Base-by-base conservation (phyloP, 2,113 vertebrate species). In the Patagioenas fasciata region DNA sequence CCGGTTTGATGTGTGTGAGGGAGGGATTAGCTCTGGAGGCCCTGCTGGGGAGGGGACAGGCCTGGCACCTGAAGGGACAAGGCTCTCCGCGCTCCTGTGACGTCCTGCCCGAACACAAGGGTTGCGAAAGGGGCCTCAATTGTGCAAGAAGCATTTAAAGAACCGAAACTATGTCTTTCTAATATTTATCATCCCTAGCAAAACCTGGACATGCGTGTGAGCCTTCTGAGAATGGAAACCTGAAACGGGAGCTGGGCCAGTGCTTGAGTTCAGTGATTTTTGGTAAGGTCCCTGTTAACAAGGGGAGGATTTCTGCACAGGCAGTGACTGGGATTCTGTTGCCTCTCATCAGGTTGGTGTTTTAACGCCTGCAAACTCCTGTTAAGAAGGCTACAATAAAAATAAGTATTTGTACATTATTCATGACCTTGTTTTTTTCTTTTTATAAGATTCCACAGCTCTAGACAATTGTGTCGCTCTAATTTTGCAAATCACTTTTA, bases 301-400 rank as follows among this genome's bases (percentile, higher is more conserved):
- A 40, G 69, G 48, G 70, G 40, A 58, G 51, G 65, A n/a, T 32
- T 58, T 80, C 50, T 10, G 69, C 40, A 5, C 32, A 9, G 42
- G 56, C 56, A 44, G 42, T 0, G 1, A 5, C 1, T 5, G n/a
- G 26, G 40, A 44, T 36, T 70, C 36, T 1, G 25, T 28, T n/a
- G 18, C 10, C n/a, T 44, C 6, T 47, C 3, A 3, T 34, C 36
- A 38, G 54, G 29, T 13, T 3, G 10, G 10, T 8, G 62, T 32
- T 85, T 48, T 3, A 50, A 13, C 60, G 36, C 2, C 53, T 51
- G 54, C 24, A 2, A 67, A 20, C 44, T 88, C 7, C 11, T 29
- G 60, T 38, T 70, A 81, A 66, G 28, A 17, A 38, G 13, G 10
- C 11, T 36, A 54, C 4, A 32, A 75, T 15, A 66, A 80, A 73